Evolutionary conservation across 2,888 invertebrate genomes (phyloP).

Genomic region (Aleiodes alternator): DNA sequence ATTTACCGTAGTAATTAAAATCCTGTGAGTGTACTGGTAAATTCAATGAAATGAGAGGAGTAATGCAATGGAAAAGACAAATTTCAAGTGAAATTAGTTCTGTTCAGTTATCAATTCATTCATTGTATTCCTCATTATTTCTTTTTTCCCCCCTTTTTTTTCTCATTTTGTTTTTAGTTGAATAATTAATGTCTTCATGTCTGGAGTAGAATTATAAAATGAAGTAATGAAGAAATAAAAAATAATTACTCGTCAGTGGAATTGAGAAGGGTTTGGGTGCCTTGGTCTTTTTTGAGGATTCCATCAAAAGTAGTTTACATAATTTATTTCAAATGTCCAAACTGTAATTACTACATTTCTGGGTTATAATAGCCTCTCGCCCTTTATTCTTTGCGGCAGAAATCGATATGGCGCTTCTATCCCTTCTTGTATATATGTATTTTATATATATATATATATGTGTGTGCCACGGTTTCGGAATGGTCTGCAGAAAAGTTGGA

Average conservation of each 20-base stretch:
- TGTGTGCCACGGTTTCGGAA: not conserved
- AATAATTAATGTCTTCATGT: constrained; percentile 19
- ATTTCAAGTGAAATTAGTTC: constrained; percentile 29
- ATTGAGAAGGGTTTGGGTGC: not conserved
- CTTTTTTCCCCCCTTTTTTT: not conserved
- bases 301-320: constrained; percentile 50
- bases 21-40: constrained; percentile 29
- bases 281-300: not conserved
- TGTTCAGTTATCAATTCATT: constrained; percentile 28
- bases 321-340: constrained; percentile 63
- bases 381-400: not conserved
- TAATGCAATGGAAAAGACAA: constrained; percentile 20
- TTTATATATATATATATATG: too few species aligned
- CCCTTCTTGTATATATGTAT: not conserved
- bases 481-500: not conserved
- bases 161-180: not conserved
- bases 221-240: not conserved
- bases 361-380: constrained; percentile 46
- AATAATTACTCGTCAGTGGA: constrained; percentile 28
- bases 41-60: constrained; percentile 22
- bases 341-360: constrained; percentile 60
- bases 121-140: constrained; percentile 9
- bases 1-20: constrained; percentile 46
- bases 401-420: constrained; percentile 24
- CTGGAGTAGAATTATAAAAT: not conserved